Evolutionary conservation across 2,888 invertebrate species (phyloP).

Genomic region (Leptopilina drosophilae): DNA sequence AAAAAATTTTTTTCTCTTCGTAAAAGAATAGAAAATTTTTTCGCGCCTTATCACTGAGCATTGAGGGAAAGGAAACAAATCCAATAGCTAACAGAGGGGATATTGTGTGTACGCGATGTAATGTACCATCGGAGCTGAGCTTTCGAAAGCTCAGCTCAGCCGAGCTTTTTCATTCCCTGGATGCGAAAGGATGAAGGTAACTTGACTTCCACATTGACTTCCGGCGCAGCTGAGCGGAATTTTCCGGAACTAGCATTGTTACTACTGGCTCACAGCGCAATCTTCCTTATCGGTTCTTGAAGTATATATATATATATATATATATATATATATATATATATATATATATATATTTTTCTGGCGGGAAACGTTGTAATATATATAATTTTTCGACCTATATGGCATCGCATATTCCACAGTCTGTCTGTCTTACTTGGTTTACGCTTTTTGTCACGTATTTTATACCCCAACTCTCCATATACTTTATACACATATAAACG

Average conservation of each 20-base stretch:
- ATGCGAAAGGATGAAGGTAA: constrained; percentile 58
- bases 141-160: constrained; percentile 61
- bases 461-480: constrained; percentile 48
- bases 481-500: constrained; percentile 50
- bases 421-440: constrained; percentile 63
- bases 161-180: constrained; percentile 60
- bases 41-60: not conserved
- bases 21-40: too few species aligned
- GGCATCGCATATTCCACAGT: constrained; percentile 47
- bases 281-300: constrained; percentile 71
- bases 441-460: constrained; percentile 66
- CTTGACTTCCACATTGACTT: constrained; percentile 63
- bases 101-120: too few species aligned
- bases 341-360: too few species aligned
- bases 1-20: too few species aligned
- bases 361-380: not conserved
- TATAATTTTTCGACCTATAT: constrained; percentile 43
- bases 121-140: constrained; percentile 55
- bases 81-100: constrained; percentile 46
- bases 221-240: constrained; percentile 69
- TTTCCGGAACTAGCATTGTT: constrained; percentile 63
- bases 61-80: constrained; percentile 59
- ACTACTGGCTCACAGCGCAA: constrained; percentile 61
- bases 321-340: too few species aligned
- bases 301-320: not conserved